Evolutionary conservation across 2,797 vertebrate species (phyloP).

Genomic region (Meriones psammophilus): DNA sequence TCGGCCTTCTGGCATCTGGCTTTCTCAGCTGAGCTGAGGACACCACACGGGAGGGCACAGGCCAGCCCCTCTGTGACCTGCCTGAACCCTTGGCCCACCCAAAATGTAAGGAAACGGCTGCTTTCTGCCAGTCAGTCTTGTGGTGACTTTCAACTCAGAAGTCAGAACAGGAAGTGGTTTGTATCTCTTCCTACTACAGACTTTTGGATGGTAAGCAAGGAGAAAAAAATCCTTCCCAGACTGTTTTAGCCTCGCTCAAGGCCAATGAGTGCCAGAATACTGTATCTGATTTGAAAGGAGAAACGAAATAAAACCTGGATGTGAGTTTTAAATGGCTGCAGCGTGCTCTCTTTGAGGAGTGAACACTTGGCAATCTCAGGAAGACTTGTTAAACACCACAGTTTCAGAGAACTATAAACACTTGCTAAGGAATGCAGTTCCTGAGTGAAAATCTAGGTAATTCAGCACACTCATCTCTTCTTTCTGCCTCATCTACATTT

Average conservation of each 20-base stretch:
- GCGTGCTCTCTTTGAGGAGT: slow-evolving; percentile 33
- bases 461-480: slow-evolving; percentile 19
- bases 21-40: not conserved
- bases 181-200: not conserved
- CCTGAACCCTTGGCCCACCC: not conserved
- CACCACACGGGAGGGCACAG: not conserved
- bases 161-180: not conserved
- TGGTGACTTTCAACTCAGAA: not conserved
- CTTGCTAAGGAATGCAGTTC: slow-evolving; percentile 3
- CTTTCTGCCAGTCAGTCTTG: not conserved
- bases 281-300: slow-evolving; percentile 26
- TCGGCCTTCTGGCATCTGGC: not conserved
- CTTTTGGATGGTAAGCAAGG: not conserved
- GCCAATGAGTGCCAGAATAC: not conserved
- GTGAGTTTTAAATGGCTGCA: slow-evolving; percentile 44
- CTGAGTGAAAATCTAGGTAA: slow-evolving; percentile 30
- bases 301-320: slow-evolving; percentile 59
- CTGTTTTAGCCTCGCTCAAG: not conserved
- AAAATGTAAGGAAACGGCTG: not conserved
- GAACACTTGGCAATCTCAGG: not conserved
- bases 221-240: not conserved
- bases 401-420: slow-evolving; percentile 55
- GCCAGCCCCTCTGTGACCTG: not conserved
- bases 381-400: slow-evolving; percentile 56
- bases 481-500: not conserved